Evolutionary conservation across 2,113 vertebrate species (phyloP).

Genomic region (Vicugna pacos): DNA sequence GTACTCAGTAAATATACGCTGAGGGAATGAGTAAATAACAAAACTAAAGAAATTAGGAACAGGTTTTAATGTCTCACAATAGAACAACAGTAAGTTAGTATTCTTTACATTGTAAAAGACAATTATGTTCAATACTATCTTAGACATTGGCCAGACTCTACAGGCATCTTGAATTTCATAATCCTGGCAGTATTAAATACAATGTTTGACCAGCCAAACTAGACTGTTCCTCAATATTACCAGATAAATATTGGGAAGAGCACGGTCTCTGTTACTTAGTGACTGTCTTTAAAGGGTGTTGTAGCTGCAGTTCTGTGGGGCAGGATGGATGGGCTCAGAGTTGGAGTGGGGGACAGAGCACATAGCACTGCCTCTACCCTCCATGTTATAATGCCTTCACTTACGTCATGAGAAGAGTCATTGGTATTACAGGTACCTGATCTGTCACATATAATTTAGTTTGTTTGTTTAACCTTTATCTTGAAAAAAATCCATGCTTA

Average conservation of each 20-base stretch:
- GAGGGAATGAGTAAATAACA: slow-evolving; percentile 6
- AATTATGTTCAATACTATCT: not conserved
- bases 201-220: not conserved
- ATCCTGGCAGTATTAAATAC: not conserved
- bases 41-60: not conserved
- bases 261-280: not conserved
- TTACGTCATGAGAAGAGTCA: not conserved
- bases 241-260: not conserved
- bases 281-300: not conserved
- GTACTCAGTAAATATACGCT: not conserved
- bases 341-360: not conserved
- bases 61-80: not conserved
- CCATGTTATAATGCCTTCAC: not conserved
- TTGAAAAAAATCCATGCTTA: not conserved
- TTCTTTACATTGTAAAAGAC: not conserved
- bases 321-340: not conserved
- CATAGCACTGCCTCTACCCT: no score
- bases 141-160: not conserved
- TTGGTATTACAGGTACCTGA: not conserved
- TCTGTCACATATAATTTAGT: not conserved
- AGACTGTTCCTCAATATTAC: not conserved
- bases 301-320: not conserved
- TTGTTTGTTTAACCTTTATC: not conserved
- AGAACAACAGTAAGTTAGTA: not conserved
- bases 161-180: not conserved